Evolutionary conservation across 2,797 vertebrate species (phyloP), one percentile per base, ranked within the genome.

Genomic region (Meda fulgida): DNA sequence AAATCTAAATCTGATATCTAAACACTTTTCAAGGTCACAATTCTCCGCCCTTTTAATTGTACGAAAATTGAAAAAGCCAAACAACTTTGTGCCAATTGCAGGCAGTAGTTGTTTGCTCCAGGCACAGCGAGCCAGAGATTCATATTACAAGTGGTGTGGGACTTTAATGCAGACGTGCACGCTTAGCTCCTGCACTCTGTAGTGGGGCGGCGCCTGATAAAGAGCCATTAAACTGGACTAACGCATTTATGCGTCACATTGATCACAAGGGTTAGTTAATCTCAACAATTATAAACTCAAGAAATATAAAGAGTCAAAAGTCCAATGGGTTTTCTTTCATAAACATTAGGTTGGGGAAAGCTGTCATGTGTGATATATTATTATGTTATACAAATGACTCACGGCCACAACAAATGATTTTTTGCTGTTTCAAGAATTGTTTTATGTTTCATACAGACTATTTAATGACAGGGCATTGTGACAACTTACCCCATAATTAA

Each of bases 261-360:
- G 34, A 60, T 78, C 75, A 60, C 76, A 29, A 18, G 75, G 31
- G 21, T 34, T 16, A n/a, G 23, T 77, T n/a, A n/a, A 77, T 58
- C 75, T 58, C 23, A 29, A 77, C 53, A 3, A 38, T 77, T 77
- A 76, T 76, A 76, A 76, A 38, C 51, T 77, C 23, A n/a, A 13
- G 21, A 58, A 16, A 31, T 76, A 18, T 76, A 77, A 9, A 77
- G 21, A 53, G 73, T 76, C 73, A 55, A 76, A 60, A 40, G 53
- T 78, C 75, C 53, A 60, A 60, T 60, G 23, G 21, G 1, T n/a
- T 21, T 21, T 26, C n/a, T 63, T 63, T 63, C 48, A 13, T 23
- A 21, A 55, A 51, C 4, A 31, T n/a, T 21, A 55, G 21, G 73
- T 19, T 4, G 34, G 46, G 31, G 2, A 14, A 51, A 34, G 46